These are phyloP conservation scores for Sphecodes monilicornis DNA, from an alignment of 2,888 invertebrate genomes.

Conservation along the genomic window DNA sequence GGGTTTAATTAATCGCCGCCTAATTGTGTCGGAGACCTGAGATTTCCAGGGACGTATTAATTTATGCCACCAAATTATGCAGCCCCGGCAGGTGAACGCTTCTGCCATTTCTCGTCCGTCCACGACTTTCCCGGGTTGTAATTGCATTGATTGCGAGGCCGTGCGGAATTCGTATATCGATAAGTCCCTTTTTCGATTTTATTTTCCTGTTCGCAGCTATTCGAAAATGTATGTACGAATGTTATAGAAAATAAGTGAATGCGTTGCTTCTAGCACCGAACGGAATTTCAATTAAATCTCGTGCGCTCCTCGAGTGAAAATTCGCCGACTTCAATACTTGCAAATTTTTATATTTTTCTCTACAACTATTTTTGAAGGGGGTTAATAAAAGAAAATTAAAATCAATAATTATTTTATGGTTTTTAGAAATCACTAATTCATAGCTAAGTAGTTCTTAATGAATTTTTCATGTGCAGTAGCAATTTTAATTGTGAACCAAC, in stretches of 20 bases:
- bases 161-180: slow-evolving; percentile 27
- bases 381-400: background rate
- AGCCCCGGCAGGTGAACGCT: slow-evolving; percentile 76
- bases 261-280: background rate
- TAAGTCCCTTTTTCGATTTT: background rate
- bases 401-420: background rate
- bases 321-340: background rate
- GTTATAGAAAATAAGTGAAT: background rate
- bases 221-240: background rate
- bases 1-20: slow-evolving; percentile 83
- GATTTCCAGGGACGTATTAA: slow-evolving; percentile 82
- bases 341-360: background rate
- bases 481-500: no score
- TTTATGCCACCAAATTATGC: slow-evolving; percentile 82
- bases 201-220: background rate
- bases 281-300: background rate
- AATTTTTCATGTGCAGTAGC: background rate
- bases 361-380: background rate
- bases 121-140: slow-evolving; percentile 57
- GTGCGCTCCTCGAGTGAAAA: background rate
- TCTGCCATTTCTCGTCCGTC: slow-evolving; percentile 64
- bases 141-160: slow-evolving; percentile 49
- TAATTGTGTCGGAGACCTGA: slow-evolving; percentile 81
- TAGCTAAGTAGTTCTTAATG: background rate
- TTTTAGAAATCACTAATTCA: background rate